These are phyloP conservation scores for Myiothlypis chrysogaster DNA, from an alignment of 2,797 vertebrate species.

Conservation along the genomic window DNA sequence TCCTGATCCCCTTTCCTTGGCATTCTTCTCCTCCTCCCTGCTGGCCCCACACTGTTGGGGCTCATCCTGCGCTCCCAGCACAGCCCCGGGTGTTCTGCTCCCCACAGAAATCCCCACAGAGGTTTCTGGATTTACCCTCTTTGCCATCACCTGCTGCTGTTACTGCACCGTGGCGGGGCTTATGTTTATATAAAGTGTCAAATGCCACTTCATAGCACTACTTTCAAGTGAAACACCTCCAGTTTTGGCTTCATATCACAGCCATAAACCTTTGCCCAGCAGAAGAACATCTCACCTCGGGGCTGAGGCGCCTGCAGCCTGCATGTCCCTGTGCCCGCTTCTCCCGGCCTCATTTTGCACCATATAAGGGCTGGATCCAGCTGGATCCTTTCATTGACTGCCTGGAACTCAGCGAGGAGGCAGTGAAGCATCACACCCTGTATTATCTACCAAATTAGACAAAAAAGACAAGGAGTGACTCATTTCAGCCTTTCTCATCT, in stretches of 20 bases:
- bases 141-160: not conserved
- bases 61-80: not conserved
- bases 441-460: constrained; percentile 27
- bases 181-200: not conserved
- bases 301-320: not conserved
- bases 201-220: not conserved
- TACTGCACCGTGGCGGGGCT: fast-evolving
- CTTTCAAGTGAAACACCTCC: not conserved
- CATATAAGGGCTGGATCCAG: constrained; percentile 8
- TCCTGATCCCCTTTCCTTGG: fast-evolving
- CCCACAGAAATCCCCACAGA: too few species aligned
- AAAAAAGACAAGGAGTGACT: constrained; percentile 5
- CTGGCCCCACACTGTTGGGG: too few species aligned
- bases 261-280: not conserved
- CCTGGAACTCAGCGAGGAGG: not conserved
- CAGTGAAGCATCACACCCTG: not conserved
- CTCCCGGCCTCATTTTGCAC: not conserved
- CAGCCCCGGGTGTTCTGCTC: fast-evolving
- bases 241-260: not conserved
- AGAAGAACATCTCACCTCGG: not conserved
- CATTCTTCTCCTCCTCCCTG: not conserved
- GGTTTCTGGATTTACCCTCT: not conserved
- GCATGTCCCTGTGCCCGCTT: fast-evolving
- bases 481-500: constrained; percentile 8
- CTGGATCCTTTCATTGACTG: not conserved